Percentiles rank a stretch among this genome's conserved stretches.
Conservation (phyloP, 2,888 invertebrate genomes). For the Zelleria hepariella region DNA sequence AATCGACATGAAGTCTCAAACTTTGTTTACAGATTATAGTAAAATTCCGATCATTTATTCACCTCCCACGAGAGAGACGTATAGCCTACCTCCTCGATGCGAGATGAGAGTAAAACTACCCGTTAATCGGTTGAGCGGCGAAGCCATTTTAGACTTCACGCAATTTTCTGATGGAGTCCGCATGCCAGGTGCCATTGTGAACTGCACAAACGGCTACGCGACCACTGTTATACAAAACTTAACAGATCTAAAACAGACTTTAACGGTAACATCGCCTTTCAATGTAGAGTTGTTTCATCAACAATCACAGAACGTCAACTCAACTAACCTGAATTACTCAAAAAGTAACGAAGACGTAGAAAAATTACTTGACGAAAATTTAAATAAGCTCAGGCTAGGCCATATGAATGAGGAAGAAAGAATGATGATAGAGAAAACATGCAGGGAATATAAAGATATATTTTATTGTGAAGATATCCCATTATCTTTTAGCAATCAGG, state of each 20-base stretch:
- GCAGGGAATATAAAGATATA: conserved; percentile 14
- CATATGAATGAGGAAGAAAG: not conserved
- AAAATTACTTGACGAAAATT: not conserved
- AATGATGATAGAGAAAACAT: conserved; percentile 11
- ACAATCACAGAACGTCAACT: not conserved
- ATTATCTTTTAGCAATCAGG: not conserved
- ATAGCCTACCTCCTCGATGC: not conserved
- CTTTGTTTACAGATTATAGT: not conserved
- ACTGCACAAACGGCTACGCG: not conserved
- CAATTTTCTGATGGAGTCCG: not conserved
- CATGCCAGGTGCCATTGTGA: not conserved
- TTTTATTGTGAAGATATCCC: conserved; percentile 7
- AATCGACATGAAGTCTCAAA: not conserved
- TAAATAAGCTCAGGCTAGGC: not conserved
- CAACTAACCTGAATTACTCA: not conserved
- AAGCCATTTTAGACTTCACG: not conserved
- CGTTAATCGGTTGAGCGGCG: not conserved
- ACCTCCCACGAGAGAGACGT: not conserved
- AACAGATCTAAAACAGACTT: not conserved
- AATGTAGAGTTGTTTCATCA: not conserved
- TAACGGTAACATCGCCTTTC: not conserved
- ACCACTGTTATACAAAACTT: not conserved
- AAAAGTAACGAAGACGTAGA: too few relatives aligned
- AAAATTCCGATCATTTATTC: not conserved
- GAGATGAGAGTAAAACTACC: not conserved